phyloP scores from a whole-genome alignment of 2,113 vertebrate species.

The Triplophysa tibetana region DNA sequence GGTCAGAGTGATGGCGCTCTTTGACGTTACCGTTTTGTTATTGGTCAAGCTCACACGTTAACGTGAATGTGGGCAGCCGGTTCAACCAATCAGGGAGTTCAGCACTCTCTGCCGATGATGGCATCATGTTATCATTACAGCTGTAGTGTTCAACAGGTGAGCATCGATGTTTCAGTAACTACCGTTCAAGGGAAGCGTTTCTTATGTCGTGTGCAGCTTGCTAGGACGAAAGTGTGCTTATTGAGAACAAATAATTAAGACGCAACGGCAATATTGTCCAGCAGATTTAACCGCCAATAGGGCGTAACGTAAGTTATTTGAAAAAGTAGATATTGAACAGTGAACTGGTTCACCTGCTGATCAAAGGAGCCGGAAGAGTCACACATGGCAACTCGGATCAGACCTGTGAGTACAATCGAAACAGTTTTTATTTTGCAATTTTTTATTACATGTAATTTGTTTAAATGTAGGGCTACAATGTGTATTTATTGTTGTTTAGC shows the following conservation, averaged over 20 bases:
- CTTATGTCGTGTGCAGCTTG: background rate
- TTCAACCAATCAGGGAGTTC: slow-evolving; percentile 61
- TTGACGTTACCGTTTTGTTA: slow-evolving; percentile 57
- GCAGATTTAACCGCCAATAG: background rate
- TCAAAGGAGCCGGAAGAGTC: background rate
- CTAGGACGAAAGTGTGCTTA: background rate
- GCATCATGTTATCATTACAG: background rate
- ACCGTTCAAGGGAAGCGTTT: no score
- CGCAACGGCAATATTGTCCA: background rate
- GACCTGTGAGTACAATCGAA: slow-evolving; percentile 71
- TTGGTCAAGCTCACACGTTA: slow-evolving; percentile 56
- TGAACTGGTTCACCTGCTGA: background rate
- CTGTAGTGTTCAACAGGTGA: background rate
- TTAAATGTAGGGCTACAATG: no score
- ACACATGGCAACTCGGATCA: slow-evolving; percentile 72
- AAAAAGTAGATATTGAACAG: no score
- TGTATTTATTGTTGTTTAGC: no score
- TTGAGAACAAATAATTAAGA: background rate
- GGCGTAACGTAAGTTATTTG: no score
- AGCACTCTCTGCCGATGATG: slow-evolving; percentile 64
- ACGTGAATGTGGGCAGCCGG: background rate
- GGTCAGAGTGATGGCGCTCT: slow-evolving; percentile 64
- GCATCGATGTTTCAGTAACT: background rate
- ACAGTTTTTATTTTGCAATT: background rate
- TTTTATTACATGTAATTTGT: no score